phyloP scores from a whole-genome alignment of 2,797 vertebrate species.

The Onychomys arenicola region DNA sequence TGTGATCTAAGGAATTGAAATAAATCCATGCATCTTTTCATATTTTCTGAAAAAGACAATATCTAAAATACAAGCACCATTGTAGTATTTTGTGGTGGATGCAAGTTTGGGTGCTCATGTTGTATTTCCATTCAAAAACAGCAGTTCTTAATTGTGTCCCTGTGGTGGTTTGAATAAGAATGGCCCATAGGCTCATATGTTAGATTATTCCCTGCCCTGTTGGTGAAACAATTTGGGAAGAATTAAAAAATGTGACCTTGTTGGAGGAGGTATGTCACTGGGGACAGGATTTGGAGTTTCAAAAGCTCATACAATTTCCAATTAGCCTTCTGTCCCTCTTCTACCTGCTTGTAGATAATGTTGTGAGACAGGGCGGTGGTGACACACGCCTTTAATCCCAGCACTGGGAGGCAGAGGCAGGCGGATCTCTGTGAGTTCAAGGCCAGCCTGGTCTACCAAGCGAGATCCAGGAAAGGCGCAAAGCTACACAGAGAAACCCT shows the following conservation, averaged over 20 bases:
- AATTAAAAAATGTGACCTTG: not conserved
- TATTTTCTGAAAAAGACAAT: not conserved
- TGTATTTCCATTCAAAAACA: slow-evolving; percentile 7
- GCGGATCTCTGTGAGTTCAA: too few relatives aligned
- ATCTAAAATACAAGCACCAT: not conserved
- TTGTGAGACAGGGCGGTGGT: too few relatives aligned
- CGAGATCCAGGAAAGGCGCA: too few relatives aligned
- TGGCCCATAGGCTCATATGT: fast-evolving
- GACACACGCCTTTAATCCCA: too few relatives aligned
- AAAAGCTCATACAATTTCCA: not conserved
- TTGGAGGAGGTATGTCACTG: not conserved
- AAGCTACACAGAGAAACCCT: too few relatives aligned
- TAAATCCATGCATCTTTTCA: not conserved
- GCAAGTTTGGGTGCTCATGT: not conserved
- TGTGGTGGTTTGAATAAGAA: not conserved
- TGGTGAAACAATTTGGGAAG: not conserved
- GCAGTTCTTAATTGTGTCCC: not conserved
- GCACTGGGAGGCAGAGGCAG: too few relatives aligned
- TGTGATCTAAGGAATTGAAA: not conserved
- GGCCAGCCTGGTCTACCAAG: too few relatives aligned
- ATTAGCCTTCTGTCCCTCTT: not conserved
- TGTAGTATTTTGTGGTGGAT: not conserved
- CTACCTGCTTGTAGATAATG: not conserved
- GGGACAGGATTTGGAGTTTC: not conserved
- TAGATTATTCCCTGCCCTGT: not conserved